Evolutionary conservation across 2,797 vertebrate genomes (phyloP).

Genomic region (Salarias fasciatus): DNA sequence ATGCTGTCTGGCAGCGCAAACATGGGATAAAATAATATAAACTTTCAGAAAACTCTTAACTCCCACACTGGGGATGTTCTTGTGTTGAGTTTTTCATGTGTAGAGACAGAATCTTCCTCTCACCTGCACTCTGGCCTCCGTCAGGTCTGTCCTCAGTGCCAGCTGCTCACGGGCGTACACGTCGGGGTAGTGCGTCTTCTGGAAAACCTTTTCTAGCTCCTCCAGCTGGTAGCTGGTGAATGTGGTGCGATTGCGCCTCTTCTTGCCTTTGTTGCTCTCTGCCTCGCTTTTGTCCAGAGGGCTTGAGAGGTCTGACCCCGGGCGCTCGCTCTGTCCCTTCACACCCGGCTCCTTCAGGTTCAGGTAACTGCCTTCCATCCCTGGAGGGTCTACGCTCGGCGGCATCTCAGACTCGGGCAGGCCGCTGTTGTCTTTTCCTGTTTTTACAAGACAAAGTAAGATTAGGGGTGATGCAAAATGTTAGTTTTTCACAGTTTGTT

Average conservation of each 20-base stretch:
- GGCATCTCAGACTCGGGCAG: constrained; percentile 88
- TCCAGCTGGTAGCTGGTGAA: constrained; percentile 97
- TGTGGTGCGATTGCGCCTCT: constrained; percentile 93
- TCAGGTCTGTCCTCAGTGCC: constrained; percentile 95
- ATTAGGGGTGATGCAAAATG: not conserved
- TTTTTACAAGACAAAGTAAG: constrained; percentile 8
- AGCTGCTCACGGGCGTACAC: constrained; percentile 96
- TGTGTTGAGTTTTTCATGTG: not conserved
- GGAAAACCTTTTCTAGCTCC: constrained; percentile 97
- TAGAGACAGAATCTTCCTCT: constrained; percentile 16
- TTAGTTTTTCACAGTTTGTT: too few species aligned
- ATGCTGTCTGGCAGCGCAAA: too few species aligned
- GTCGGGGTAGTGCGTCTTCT: constrained; percentile 97
- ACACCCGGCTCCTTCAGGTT: constrained; percentile 88
- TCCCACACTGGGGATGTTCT: too few species aligned
- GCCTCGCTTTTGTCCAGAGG: constrained; percentile 92
- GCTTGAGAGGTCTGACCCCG: constrained; percentile 86
- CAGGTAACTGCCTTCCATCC: constrained; percentile 95
- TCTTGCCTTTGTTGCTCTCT: constrained; percentile 97
- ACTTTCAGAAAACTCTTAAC: too few species aligned
- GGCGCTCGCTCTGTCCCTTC: constrained; percentile 87
- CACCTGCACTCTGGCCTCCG: constrained; percentile 96
- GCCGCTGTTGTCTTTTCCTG: constrained; percentile 89
- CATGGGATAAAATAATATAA: too few species aligned
- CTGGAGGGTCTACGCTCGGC: constrained; percentile 84